Evolutionary conservation across 2,888 invertebrate genomes (phyloP), one percentile per base, ranked within the genome.

Genomic region (Germaria angustata): DNA sequence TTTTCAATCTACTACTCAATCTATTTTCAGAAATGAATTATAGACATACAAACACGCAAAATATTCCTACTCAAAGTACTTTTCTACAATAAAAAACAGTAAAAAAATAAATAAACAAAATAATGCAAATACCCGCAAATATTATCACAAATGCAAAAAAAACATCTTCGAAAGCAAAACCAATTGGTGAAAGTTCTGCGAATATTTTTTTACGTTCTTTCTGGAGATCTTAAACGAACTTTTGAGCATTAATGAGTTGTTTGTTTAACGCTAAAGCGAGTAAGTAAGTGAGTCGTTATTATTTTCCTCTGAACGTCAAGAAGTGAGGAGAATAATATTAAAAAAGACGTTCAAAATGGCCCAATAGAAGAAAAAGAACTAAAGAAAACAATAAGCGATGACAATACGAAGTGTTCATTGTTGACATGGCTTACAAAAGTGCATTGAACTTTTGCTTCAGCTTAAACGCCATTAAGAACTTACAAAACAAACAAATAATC

Each of bases 131-230:
- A 15, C 28, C 32, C 17, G 41, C 28, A 75, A 71, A 57, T 6
- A 22, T 68, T 66, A 72, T 71, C 79, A 24, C 69, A 80, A 79
- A 72, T 34, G 68, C 77, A 81, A 65, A 82, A 79, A 9, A 15
- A 86, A 85, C 85, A 75, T 71, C 87, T 86, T 86, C 86, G 89
- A 88, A 88, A 89, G 89, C 89, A 89, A 89, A 89, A 88, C 89
- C 89, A 89, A 89, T 89, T 89, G 89, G 89, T 89, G 89, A 89
- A 89, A 89, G 89, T 89, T 85, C 88, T 87, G 81, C 84, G 83
- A 76, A 84, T 80, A 80, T 85, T 81, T 84, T 86, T 86, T 86
- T 77, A 84, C 84, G 87, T 88, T 88, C 89, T 89, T 88, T 53
- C 66, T 80, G 72, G 66, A 80, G 13, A 72, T 80, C 59, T 80